Evolutionary conservation across 2,888 invertebrate species (phyloP).

Genomic region (Ferrisia virgata): DNA sequence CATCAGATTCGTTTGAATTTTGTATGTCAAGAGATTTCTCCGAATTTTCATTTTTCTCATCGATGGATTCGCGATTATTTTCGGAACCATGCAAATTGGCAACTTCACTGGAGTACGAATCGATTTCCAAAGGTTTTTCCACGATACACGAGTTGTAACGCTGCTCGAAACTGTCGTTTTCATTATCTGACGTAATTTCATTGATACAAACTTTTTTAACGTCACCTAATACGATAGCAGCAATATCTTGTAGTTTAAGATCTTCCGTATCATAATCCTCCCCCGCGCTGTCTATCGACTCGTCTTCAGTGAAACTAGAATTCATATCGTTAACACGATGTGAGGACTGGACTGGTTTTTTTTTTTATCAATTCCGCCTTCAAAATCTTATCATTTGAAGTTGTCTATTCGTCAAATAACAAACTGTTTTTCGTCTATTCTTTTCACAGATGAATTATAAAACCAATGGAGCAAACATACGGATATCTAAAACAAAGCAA

Average conservation of each 20-base stretch:
- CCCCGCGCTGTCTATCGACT: background rate
- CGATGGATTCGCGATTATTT: background rate
- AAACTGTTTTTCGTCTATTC: background rate
- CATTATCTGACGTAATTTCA: background rate
- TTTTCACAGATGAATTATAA: background rate
- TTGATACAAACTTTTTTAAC: constrained; percentile 19
- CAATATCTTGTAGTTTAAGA: constrained; percentile 2
- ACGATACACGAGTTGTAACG: background rate
- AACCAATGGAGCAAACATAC: background rate
- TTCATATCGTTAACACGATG: background rate
- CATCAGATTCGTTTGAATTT: background rate
- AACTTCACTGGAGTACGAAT: background rate
- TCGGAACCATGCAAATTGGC: background rate
- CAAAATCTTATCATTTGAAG: background rate
- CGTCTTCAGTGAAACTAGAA: background rate
- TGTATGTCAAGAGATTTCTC: background rate
- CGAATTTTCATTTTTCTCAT: background rate
- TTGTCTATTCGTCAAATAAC: background rate
- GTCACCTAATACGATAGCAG: constrained; percentile 12
- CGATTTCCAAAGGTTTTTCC: background rate
- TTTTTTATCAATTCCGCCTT: background rate
- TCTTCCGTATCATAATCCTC: background rate
- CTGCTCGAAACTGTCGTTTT: background rate
- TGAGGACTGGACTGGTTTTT: background rate
- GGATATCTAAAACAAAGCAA: background rate